These are phyloP conservation scores for Fragum sueziense DNA, from an alignment of 2,888 invertebrate species.

Conservation along the genomic window DNA sequence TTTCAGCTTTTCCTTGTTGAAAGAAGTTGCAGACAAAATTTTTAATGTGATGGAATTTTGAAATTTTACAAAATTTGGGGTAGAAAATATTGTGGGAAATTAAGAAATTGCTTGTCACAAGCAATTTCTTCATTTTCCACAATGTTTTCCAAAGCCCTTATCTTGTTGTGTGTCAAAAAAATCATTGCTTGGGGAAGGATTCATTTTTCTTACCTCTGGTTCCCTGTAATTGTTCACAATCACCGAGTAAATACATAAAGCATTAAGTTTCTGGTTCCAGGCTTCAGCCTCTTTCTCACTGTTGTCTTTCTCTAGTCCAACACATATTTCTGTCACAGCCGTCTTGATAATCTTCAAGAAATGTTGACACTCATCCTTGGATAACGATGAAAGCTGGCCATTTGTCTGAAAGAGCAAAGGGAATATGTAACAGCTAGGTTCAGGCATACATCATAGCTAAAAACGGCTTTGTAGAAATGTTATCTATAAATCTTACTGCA, in stretches of 20 bases:
- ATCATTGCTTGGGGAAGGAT: not conserved
- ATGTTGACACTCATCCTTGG: conserved; percentile 27
- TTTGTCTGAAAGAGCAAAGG: conserved; percentile 39
- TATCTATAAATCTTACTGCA: too few species aligned
- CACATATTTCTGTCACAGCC: conserved; percentile 45
- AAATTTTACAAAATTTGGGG: too few species aligned
- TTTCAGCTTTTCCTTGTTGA: too few species aligned
- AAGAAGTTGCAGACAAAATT: too few species aligned
- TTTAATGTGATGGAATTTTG: too few species aligned
- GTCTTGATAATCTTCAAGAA: conserved; percentile 32
- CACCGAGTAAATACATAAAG: conserved; percentile 36
- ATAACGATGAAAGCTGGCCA: conserved; percentile 11
- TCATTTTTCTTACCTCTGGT: conserved; percentile 21
- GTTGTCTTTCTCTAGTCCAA: conserved; percentile 46
- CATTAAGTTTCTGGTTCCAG: conserved; percentile 55
- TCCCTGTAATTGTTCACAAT: conserved; percentile 35
- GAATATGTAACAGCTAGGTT: too few species aligned
- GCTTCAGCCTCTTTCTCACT: conserved; percentile 25
- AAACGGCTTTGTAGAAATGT: too few species aligned
- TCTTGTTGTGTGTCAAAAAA: too few species aligned
- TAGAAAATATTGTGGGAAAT: too few species aligned
- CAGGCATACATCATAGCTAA: too few species aligned
- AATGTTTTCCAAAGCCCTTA: not conserved
- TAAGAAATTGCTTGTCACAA: not conserved
- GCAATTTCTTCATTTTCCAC: not conserved